Evolutionary conservation across 2,113 vertebrate species (phyloP).

Genomic region (Dunckerocampus dactyliophorus): DNA sequence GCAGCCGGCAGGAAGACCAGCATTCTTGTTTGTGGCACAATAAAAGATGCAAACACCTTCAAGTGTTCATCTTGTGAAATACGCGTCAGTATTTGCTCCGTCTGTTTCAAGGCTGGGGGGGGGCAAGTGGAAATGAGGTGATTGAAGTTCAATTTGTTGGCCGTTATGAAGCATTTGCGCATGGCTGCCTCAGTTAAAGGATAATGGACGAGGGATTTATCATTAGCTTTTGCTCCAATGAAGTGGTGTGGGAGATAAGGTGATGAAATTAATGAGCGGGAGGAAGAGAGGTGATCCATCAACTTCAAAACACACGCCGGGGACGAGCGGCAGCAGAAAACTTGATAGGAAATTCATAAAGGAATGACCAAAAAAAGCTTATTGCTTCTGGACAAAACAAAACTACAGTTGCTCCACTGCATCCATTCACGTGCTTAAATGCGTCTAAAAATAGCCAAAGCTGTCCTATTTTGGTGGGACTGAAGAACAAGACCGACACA

Average conservation of each 20-base stretch:
- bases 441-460: too few relatives aligned
- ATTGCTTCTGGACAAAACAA: constrained; percentile 12
- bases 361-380: constrained; percentile 57
- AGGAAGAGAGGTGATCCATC: constrained; percentile 95
- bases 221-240: constrained; percentile 98
- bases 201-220: constrained; percentile 99
- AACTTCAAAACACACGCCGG: constrained; percentile 73
- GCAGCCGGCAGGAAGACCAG: constrained; percentile 17
- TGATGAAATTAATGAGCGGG: constrained; percentile 99
- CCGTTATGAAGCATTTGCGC: constrained; percentile 99
- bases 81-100: constrained; percentile 51
- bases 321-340: constrained; percentile 70
- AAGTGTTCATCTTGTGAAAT: constrained; percentile 14
- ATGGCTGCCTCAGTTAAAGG: constrained; percentile 95
- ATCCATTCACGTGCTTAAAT: too few relatives aligned
- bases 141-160: constrained; percentile 99
- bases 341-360: constrained; percentile 65
- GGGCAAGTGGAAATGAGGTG: constrained; percentile 83
- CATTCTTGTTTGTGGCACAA: constrained; percentile 38
- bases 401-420: not conserved
- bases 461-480: too few relatives aligned
- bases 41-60: constrained; percentile 15
- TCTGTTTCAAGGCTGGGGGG: constrained; percentile 51
- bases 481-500: not conserved
- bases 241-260: constrained; percentile 99